Evolutionary conservation across 2,113 vertebrate species (phyloP), one percentile per base, ranked within the genome.

Genomic region (Nycticorax nycticorax): DNA sequence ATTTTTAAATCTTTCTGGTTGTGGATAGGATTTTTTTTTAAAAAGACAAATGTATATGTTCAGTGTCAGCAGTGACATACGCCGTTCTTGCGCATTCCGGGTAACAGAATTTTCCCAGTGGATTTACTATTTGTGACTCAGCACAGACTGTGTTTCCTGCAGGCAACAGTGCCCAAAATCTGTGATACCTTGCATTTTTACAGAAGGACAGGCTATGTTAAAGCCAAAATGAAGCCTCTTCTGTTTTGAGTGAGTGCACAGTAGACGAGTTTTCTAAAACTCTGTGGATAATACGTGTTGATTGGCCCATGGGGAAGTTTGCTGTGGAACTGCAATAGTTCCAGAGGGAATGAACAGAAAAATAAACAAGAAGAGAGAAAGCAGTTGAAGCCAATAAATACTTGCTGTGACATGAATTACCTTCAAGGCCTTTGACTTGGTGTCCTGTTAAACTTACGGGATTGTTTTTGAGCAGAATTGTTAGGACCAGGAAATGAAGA

Each of bases 201-300:
- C 45, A 24, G 33, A 77, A 12, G 16, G 30, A 8, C 35, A 57
- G 43, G 43, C 45, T 37, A 3, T 11, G 4, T 24, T 77, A 26
- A 63, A 74, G 37, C 53, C 37, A 43, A 53, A 73, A 63, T 24
- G 20, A 79, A 41, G 12, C 50, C 14, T 12, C 28, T 17, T 17
- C 2, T n/a, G 6, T 48, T 73, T 68, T 16, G 11, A 69, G 55
- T 53, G 33, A 56, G 21, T 24, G 10, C 53, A 24, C 28, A 57
- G 5, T 3, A n/a, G 84, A 24, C 7, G 35, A 30, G 13, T 45
- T 62, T 71, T 76, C 45, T 71, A 39, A 77, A 77, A 68, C 17
- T 8, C 48, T 43, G 3, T 41, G 30, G 24, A 7, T 59, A 10
- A 3, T 12, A 0, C 1, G 4, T 23, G 53, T 37, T 0, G 0